Conservation (phyloP, 2,888 invertebrate species). For the Eulithis prunata region DNA sequence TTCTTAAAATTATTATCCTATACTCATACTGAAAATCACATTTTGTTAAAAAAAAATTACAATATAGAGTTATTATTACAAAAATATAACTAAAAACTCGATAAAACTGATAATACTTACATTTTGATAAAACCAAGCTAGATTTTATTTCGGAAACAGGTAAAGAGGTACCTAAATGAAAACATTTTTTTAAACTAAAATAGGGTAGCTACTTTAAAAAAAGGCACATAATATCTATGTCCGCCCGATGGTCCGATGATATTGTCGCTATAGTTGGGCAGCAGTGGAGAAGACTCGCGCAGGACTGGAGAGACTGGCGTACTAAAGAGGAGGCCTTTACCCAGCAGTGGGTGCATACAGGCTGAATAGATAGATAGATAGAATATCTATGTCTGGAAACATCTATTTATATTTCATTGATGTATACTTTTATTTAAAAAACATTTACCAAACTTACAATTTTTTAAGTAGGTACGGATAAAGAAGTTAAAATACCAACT, state of each 20-base stretch:
- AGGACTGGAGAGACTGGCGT: too few species aligned
- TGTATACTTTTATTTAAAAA: slow-evolving; percentile 22
- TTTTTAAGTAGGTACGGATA: neutral
- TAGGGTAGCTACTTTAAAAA: slow-evolving; percentile 52
- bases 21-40: slow-evolving; percentile 15
- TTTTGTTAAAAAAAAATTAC: slow-evolving; percentile 6
- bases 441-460: slow-evolving; percentile 7
- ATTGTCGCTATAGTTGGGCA: too few species aligned
- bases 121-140: neutral
- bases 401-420: slow-evolving; percentile 36
- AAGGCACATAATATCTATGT: too few species aligned
- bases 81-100: too few species aligned
- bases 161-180: neutral
- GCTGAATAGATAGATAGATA: too few species aligned
- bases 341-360: too few species aligned
- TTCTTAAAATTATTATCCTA: slow-evolving; percentile 18
- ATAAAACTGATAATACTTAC: neutral
- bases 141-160: neutral
- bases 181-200: neutral
- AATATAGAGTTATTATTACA: slow-evolving; percentile 6
- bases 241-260: too few species aligned
- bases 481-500: neutral
- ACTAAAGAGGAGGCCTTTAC: too few species aligned
- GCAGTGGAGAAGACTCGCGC: too few species aligned
- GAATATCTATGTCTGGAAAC: slow-evolving; percentile 55